These are phyloP conservation scores for Acrobasis consociella DNA, from an alignment of 2,888 invertebrate genomes.

Conservation along the genomic window DNA sequence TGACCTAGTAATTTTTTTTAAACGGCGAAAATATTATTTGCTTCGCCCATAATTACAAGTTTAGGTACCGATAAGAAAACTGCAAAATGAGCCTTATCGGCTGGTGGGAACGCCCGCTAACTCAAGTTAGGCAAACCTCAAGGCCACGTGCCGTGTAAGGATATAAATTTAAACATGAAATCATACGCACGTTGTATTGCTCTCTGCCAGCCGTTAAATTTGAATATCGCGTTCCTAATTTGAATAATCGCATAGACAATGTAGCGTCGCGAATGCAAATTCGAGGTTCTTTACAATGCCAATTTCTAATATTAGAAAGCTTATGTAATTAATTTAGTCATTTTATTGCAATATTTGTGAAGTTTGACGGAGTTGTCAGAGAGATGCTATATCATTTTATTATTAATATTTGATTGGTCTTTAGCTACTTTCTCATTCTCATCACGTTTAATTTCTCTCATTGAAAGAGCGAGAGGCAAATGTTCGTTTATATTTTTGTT, in stretches of 20 bases:
- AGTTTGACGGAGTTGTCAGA: background rate
- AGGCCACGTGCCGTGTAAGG: conserved; percentile 37
- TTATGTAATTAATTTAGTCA: background rate
- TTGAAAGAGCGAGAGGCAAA: too few relatives aligned
- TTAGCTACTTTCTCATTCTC: too few relatives aligned
- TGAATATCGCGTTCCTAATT: conserved; percentile 24
- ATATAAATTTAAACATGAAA: conserved; percentile 39
- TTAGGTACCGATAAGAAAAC: background rate
- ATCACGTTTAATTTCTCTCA: too few relatives aligned
- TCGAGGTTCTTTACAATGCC: background rate
- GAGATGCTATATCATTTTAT: too few relatives aligned
- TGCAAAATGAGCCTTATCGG: background rate
- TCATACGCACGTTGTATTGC: conserved; percentile 26
- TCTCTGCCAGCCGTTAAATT: conserved; percentile 15
- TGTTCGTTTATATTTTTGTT: too few relatives aligned
- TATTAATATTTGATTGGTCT: too few relatives aligned
- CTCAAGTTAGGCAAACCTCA: conserved; percentile 25
- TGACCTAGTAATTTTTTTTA: too few relatives aligned
- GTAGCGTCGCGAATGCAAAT: background rate
- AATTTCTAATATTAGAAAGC: background rate
- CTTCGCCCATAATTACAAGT: too few relatives aligned
- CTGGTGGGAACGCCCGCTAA: conserved; percentile 7
- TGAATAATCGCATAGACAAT: conserved; percentile 25
- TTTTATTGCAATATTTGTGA: background rate
- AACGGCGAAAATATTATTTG: too few relatives aligned